Base-by-base conservation (phyloP, 1,140 invertebrate species). In the Arion vulgaris region DNA sequence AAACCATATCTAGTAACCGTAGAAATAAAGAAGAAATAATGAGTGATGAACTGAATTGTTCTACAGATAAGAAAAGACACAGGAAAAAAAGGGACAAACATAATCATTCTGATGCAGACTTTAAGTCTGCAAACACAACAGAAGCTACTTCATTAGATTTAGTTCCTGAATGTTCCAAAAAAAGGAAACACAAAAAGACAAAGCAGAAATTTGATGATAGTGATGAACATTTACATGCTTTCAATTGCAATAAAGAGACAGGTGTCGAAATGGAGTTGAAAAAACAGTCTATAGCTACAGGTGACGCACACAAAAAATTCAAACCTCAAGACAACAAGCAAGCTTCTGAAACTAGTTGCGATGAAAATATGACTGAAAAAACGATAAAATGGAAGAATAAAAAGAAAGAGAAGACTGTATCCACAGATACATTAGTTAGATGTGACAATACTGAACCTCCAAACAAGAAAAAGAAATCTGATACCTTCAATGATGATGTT, bases 391-490 rank as follows among this genome's bases (percentile, higher is more conserved):
- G 41, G 36, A 79, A 36, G 26, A 68, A 36, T n/a, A 66, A n/a
- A 68, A 79, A 66, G 36, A 79, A 79, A 41, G n/a, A 66, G 7
- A 76, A 76, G 28, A 32, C 62, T 32, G 17, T 66, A 32, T 28
- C 62, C 32, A 19, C 26, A 57, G 53, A 57, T 57, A 23, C 53
- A 11, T 57, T 23, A 57, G 41, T 45, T 57, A 57, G 19, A 9
- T 13, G 28, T 32, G 62, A 66, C 4, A 66, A 7, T 39, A 39
- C 71, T 26, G 17, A 41, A 4, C 11, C 15, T 76, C 5, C 23
- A 1, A 79, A 79, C 26, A 79, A 38, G 34, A 79, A 79, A 68
- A 79, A 79, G 36, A 79, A 79, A 68, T 19, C 13, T 1, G 19
- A 36, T 4, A 49, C 5, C 2, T 19, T n/a, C 39, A 2, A 19